phyloP scores from a whole-genome alignment of 2,113 vertebrate genomes.

The Narcine bancroftii region DNA sequence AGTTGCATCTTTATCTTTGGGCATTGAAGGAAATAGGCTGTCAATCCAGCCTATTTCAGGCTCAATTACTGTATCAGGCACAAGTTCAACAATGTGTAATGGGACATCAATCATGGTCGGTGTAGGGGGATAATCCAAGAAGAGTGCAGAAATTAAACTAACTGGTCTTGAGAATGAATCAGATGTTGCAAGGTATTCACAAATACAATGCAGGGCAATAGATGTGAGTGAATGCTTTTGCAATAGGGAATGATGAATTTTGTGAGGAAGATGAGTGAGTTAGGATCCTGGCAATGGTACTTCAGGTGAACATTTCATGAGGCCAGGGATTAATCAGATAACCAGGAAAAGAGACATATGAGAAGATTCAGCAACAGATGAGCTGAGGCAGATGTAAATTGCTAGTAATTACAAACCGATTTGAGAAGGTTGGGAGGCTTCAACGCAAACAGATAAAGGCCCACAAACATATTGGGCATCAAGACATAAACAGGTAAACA shows the following conservation, averaged over 20 bases:
- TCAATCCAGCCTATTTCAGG: not conserved
- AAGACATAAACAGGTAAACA: not conserved
- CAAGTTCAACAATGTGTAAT: not conserved
- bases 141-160: not conserved
- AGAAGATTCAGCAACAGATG: too few species aligned
- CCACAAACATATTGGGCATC: not conserved
- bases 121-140: not conserved
- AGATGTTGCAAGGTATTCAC: not conserved
- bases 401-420: not conserved
- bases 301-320: too few species aligned
- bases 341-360: too few species aligned
- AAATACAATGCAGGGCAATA: not conserved
- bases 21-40: not conserved
- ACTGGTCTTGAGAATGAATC: not conserved
- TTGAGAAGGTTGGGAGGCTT: not conserved
- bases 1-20: not conserved
- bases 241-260: too few species aligned
- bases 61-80: not conserved
- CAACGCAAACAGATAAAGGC: not conserved
- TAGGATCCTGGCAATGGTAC: too few species aligned
- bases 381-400: too few species aligned
- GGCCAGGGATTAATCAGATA: too few species aligned
- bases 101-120: not conserved
- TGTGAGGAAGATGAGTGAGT: too few species aligned
- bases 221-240: too few species aligned